Evolutionary conservation across 2,797 vertebrate species (phyloP).

Genomic region (Sebastes nivosus): DNA sequence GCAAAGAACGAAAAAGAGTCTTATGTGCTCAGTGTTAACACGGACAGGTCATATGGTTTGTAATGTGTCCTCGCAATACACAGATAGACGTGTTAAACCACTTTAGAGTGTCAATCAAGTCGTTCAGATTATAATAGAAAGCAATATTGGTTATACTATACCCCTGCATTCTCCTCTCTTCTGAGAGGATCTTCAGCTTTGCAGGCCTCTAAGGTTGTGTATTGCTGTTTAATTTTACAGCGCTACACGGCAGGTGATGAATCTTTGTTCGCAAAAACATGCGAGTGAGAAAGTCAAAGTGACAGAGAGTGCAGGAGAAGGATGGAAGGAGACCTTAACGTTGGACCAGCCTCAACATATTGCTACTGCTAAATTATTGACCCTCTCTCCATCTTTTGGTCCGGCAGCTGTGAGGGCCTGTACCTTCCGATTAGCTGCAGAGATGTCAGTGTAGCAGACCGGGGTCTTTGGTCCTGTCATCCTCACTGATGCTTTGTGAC

Average conservation of each 20-base stretch:
- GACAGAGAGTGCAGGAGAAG: constrained; percentile 28
- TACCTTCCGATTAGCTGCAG: constrained; percentile 88
- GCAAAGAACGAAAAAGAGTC: not conserved
- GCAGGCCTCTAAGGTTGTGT: not conserved
- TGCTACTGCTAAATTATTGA: constrained; percentile 90
- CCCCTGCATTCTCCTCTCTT: not conserved
- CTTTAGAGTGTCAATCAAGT: not conserved
- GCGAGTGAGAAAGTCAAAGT: constrained; percentile 2
- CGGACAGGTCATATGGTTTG: not conserved
- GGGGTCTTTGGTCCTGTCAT: constrained; percentile 75
- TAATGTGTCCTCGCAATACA: not conserved
- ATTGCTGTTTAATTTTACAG: not conserved
- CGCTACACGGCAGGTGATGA: not conserved
- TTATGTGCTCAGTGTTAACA: not conserved
- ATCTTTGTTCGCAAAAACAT: constrained; percentile 18
- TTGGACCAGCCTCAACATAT: constrained; percentile 78
- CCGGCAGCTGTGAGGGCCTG: constrained; percentile 84
- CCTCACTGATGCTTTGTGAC: constrained; percentile 85
- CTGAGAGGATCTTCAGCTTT: not conserved
- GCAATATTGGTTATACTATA: not conserved
- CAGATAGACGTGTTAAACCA: not conserved
- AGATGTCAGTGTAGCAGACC: constrained; percentile 77
- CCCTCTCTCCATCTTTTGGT: constrained; percentile 79
- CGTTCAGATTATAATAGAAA: not conserved
- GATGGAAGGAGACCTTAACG: constrained; percentile 49